Evolutionary conservation across 2,113 vertebrate genomes (phyloP).

Genomic region (Cettia cetti): DNA sequence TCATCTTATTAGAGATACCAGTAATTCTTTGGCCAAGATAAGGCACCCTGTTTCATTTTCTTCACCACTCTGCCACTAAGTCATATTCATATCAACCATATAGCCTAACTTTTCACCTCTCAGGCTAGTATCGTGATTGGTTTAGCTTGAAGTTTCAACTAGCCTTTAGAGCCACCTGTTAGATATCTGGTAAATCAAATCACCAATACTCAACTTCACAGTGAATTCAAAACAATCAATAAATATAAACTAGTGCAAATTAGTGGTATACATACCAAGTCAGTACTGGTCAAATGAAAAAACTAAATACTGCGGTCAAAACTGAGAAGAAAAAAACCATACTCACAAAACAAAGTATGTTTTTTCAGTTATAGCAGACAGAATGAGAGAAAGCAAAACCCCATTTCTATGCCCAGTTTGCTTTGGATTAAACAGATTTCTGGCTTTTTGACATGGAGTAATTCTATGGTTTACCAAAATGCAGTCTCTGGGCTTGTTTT

Average conservation of each 20-base stretch:
- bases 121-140: neutral
- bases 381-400: conserved; percentile 63
- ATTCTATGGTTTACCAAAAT: conserved; percentile 72
- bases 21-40: neutral
- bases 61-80: neutral
- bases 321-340: neutral
- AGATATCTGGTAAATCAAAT: neutral
- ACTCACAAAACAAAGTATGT: conserved; percentile 6
- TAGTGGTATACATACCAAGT: neutral
- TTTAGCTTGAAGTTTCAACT: neutral
- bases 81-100: neutral
- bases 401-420: conserved; percentile 24
- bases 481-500: conserved; percentile 57
- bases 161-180: neutral
- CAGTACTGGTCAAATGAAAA: neutral
- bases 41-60: neutral
- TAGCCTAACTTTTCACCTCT: neutral
- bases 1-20: neutral
- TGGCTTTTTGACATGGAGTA: conserved; percentile 64
- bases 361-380: conserved; percentile 61
- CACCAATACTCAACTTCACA: neutral
- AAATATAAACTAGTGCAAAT: neutral
- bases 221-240: neutral
- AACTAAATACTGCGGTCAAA: conserved; percentile 47
- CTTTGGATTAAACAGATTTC: conserved; percentile 16